Conservation (phyloP, 2,797 vertebrate genomes). For the Selene dorsalis region DNA sequence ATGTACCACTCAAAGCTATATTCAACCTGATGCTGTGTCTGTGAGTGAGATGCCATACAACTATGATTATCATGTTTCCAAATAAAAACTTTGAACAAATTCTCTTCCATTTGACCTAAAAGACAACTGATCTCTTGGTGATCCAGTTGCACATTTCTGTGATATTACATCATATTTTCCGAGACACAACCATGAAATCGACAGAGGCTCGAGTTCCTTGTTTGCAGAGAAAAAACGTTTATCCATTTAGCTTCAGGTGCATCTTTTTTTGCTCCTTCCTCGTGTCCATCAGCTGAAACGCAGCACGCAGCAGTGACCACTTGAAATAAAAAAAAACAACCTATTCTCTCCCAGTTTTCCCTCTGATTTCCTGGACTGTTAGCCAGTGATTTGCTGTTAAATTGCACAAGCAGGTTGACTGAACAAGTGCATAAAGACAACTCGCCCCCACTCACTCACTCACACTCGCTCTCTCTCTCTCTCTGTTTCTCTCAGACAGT, state of each 20-base stretch:
- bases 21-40: neutral
- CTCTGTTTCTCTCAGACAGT: constrained; percentile 45
- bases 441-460: neutral
- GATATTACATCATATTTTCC: neutral
- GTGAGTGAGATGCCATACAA: neutral
- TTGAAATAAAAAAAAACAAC: neutral
- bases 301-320: neutral
- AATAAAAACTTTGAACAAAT: neutral
- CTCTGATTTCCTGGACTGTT: constrained; percentile 40
- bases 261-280: neutral
- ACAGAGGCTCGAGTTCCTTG: neutral
- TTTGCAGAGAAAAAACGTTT: neutral
- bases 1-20: neutral
- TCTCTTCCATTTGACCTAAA: neutral
- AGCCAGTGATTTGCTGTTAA: constrained; percentile 27
- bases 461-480: neutral
- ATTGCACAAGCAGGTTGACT: constrained; percentile 38
- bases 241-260: neutral
- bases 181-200: neutral
- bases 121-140: neutral
- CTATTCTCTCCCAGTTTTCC: neutral
- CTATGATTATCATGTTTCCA: neutral
- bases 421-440: constrained; percentile 36
- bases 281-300: neutral
- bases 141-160: neutral